These are phyloP conservation scores for Steinernema carpocapsae DNA, from an alignment of 2,888 invertebrate species.

Conservation along the genomic window DNA sequence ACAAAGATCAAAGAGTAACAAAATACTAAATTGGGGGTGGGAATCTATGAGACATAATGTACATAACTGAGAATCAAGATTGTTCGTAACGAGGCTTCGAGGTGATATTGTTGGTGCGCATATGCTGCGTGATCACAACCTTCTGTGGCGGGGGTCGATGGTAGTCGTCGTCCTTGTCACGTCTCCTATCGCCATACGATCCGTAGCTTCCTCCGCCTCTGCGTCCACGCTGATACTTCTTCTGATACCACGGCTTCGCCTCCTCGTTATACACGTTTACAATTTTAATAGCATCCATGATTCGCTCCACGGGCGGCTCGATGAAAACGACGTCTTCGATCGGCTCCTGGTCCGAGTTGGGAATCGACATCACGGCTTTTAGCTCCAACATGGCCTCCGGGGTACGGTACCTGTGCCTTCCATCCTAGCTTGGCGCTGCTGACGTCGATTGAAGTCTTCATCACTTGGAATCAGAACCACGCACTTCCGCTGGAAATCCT, in stretches of 20 bases:
- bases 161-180: not conserved
- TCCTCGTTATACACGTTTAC: conserved; percentile 52
- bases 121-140: conserved; percentile 21
- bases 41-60: not conserved
- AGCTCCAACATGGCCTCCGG: conserved; percentile 91
- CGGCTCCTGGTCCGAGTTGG: conserved; percentile 57
- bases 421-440: conserved; percentile 77
- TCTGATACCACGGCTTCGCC: conserved; percentile 50
- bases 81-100: conserved; percentile 14
- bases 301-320: conserved; percentile 55
- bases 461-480: conserved; percentile 90
- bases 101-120: not conserved
- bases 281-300: conserved; percentile 49
- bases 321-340: conserved; percentile 64
- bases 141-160: conserved; percentile 12
- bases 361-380: conserved; percentile 79
- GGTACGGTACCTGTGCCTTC: conserved; percentile 88
- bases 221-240: conserved; percentile 35
- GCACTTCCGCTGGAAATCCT: conserved; percentile 88
- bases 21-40: not conserved
- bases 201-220: conserved; percentile 25
- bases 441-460: conserved; percentile 85
- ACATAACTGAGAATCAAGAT: not conserved
- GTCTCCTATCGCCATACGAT: not conserved
- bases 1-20: not conserved